Base-by-base conservation (phyloP, 2,113 vertebrate genomes). In the Gopherus evgoodei region DNA sequence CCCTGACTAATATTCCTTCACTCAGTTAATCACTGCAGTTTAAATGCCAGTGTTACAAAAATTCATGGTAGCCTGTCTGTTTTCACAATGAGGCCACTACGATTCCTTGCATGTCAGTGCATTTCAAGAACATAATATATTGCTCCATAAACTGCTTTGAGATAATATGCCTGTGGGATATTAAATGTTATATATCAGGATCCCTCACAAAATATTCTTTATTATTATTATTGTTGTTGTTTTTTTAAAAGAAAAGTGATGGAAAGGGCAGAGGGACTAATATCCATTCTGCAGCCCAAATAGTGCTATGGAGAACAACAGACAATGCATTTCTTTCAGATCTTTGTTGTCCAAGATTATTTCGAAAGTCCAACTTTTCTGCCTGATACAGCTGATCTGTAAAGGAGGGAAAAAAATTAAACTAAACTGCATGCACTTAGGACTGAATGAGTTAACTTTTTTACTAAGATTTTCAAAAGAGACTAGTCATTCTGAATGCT, bases 301-400 rank as follows among this genome's bases (percentile, higher is more conserved):
- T 17, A 59, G 10, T 44, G 50, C 69, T 91, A 57, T 47, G 27
- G 44, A 87, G 35, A 49, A 90, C 38, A 54, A 84, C 35, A 87
- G 79, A 81, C 50, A 86, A 89, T 29, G 4, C 21, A 79, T 1
- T 87, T 84, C 95, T 54, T 42, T 35, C 56, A 96, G 90, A 86
- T 83, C 31, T 84, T 57, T 91, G 42, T 83, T 94, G 57, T 84
- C 59, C 57, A 75, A 90, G 53, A 86, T n/a, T 91, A 85, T 57
- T 91, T 93, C 91, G 88, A 87, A 72, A 93, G 79, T 24, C 85
- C 38, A 56, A 1, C 27, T 88, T 91, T 50, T 49, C 95, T 92
- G 24, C 56, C 53, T 89, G 49, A 91, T 42, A 92, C 53, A 38
- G 16, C 22, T 81, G 85, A 88, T 87, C 86, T 94, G 57, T 54